These are phyloP conservation scores for Noctua janthina DNA, from an alignment of 2,888 invertebrate genomes.

Conservation along the genomic window DNA sequence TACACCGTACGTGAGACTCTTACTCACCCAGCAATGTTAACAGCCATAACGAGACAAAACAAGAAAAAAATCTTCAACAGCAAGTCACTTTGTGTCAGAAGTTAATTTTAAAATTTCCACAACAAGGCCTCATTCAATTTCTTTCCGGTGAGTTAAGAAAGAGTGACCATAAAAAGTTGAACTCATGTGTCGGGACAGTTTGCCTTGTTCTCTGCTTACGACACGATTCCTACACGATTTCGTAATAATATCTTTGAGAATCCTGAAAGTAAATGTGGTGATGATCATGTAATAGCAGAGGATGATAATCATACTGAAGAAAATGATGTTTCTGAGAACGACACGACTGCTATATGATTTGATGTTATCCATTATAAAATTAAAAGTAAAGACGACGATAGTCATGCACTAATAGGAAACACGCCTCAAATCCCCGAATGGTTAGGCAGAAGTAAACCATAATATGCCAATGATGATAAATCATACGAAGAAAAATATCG, in stretches of 20 bases:
- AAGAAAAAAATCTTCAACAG: conserved; percentile 35
- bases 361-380: not conserved
- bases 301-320: not conserved
- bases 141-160: conserved; percentile 61
- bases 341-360: not conserved
- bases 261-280: not conserved
- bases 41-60: conserved; percentile 34
- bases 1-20: not conserved
- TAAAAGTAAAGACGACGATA: not conserved
- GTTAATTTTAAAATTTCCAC: conserved; percentile 59
- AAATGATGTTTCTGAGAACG: not conserved
- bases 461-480: not conserved
- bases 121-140: conserved; percentile 55
- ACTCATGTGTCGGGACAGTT: conserved; percentile 46
- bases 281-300: not conserved
- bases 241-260: not conserved
- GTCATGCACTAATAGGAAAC: not conserved
- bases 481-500: too few species aligned
- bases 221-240: conserved; percentile 60
- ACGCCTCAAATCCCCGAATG: not conserved
- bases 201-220: conserved; percentile 46
- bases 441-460: not conserved
- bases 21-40: conserved; percentile 46
- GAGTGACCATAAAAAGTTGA: conserved; percentile 60
- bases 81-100: conserved; percentile 52